Base-by-base conservation (phyloP, 2,888 invertebrate genomes). In the Parochlus steinenii region DNA sequence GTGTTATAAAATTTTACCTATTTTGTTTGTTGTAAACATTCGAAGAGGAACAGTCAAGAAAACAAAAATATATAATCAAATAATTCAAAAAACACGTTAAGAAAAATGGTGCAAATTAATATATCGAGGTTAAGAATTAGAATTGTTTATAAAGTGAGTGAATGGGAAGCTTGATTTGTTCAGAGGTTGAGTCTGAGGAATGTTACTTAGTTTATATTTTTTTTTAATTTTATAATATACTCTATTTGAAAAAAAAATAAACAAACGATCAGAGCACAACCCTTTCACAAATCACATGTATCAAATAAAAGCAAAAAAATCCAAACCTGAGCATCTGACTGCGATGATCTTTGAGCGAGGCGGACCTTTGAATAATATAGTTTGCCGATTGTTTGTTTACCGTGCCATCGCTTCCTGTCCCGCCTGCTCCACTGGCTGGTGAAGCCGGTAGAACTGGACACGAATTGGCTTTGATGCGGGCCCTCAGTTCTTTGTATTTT, bases 381-480 rank as follows among this genome's bases (percentile, higher is more conserved):
- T 61, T 62, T 50, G 63, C 63, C 58, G 64, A 65, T 45, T 53
- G 49, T 42, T 55, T 54, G 43, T 56, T 53, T 41, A 55, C 51
- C 18, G 46, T 42, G 30, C 33, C 40, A 52, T 48, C 45, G 45
- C 45, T 44, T 46, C 46, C 48, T 42, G 45, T 45, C 22, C 39
- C 35, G 26, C 31, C 33, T 31, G 56, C 47, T 40, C 58, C 47
- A 42, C 62, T 56, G 48, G 60, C 59, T 52, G 64, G 64, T 52
- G 67, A 60, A 47, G 72, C 69, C 52, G 71, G 69, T 62, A 78
- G 69, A 55, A 74, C 71, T 48, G 79, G 77, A 61, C 76, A 79
- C 63, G 79, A 79, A 52, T 75, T 74, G 56, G 82, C 81, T 70
- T 81, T 80, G 64, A 85, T 83, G 64, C 83, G 78, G 62, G 79